Percentiles rank a stretch among this genome's conserved stretches.
Conservation (phyloP, 2,888 invertebrate species). For the Lasioglossum figueresi region DNA sequence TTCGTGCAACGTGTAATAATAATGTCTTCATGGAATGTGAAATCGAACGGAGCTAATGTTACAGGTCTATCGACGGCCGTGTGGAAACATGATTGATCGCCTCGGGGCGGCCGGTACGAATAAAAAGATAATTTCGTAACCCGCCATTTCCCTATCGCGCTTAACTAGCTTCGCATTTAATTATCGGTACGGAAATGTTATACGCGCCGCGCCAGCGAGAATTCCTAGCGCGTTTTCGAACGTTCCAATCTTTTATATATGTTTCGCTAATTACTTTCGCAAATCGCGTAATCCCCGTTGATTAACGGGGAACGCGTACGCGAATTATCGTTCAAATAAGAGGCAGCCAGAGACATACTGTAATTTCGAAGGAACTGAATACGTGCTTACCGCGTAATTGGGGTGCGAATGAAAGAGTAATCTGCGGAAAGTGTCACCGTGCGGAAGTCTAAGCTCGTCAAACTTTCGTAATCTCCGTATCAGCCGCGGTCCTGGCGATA, state of each 20-base stretch:
- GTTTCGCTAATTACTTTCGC: constrained; percentile 43
- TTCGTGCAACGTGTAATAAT: not conserved
- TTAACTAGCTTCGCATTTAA: not conserved
- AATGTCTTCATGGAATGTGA: constrained; percentile 4
- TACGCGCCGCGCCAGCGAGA: not conserved
- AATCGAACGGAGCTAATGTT: constrained; percentile 6
- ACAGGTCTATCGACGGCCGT: not conserved
- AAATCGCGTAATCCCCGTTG: constrained; percentile 39
- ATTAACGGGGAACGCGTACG: constrained; percentile 41
- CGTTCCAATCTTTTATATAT: constrained; percentile 29
- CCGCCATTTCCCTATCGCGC: constrained; percentile 7
- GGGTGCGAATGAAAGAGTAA: constrained; percentile 3
- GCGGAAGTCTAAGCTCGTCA: not conserved
- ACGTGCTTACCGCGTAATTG: constrained; percentile 44
- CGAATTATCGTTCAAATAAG: constrained; percentile 31
- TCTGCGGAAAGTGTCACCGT: constrained; percentile 2
- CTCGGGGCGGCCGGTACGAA: not conserved
- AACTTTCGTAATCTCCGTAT: constrained; percentile 8
- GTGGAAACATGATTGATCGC: constrained; percentile 1
- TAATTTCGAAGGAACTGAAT: constrained; percentile 31
- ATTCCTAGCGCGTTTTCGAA: constrained; percentile 34
- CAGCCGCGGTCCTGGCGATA: not conserved
- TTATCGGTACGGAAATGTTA: constrained; percentile 15
- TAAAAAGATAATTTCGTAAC: constrained; percentile 6
- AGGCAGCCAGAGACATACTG: constrained; percentile 12